phyloP scores from a whole-genome alignment of 2,888 invertebrate species.

The Anthrax anthrax region DNA sequence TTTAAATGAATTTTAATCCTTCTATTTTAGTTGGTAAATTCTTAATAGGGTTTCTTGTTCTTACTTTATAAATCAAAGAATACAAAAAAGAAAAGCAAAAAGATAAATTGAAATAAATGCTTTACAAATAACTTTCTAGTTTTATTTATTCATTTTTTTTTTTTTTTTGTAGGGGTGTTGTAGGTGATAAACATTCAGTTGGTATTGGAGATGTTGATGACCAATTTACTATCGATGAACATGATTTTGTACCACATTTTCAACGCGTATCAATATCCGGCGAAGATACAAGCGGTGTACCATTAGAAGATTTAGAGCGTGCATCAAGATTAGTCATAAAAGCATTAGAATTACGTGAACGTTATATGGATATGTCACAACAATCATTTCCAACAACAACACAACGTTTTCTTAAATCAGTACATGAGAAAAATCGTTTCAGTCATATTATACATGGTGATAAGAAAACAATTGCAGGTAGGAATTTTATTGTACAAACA shows the following conservation, averaged over 20 bases:
- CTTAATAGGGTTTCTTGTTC: not conserved
- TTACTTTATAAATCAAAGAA: not conserved
- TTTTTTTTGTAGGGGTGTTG: constrained; percentile 15
- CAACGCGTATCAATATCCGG: constrained; percentile 93
- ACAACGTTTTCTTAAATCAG: constrained; percentile 65
- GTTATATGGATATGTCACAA: constrained; percentile 82
- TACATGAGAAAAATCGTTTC: constrained; percentile 37
- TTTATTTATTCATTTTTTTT: constrained; percentile 1
- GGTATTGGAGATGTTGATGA: constrained; percentile 16
- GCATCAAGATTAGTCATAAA: constrained; percentile 82
- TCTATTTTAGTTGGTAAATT: not conserved
- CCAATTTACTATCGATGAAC: constrained; percentile 31
- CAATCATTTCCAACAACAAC: constrained; percentile 80
- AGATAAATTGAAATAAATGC: not conserved
- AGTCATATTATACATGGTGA: constrained; percentile 42
- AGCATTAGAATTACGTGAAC: constrained; percentile 77
- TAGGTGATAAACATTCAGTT: constrained; percentile 17
- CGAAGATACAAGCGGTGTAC: constrained; percentile 92
- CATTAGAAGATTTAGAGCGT: constrained; percentile 81
- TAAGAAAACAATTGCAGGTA: constrained; percentile 62
- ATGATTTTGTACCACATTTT: constrained; percentile 75
- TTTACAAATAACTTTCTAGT: too few relatives aligned
- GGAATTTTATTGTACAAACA: not conserved
- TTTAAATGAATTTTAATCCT: not conserved
- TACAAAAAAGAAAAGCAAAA: not conserved